These are phyloP conservation scores for Drosophila hydei DNA, from an alignment of 1,140 invertebrate species.

Conservation along the genomic window DNA sequence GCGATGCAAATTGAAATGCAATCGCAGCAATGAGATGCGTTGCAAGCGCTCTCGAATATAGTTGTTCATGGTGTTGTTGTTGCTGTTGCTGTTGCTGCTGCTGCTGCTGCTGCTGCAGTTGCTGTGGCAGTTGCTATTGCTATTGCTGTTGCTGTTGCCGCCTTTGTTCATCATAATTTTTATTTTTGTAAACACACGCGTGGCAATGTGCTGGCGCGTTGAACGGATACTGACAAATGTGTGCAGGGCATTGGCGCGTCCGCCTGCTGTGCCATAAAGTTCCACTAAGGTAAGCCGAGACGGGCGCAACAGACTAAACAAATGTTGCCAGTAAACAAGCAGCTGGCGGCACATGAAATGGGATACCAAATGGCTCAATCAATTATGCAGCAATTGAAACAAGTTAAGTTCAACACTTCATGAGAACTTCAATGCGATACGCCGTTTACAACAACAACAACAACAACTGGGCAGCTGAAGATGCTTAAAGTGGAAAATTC, in stretches of 20 bases:
- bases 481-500: background rate
- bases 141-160: background rate
- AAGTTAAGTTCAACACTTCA: background rate
- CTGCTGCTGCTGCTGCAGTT: background rate
- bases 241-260: slow-evolving; percentile 2
- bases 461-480: too few relatives aligned
- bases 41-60: slow-evolving; percentile 12
- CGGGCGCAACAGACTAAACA: slow-evolving; percentile 20
- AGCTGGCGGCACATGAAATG: slow-evolving; percentile 7
- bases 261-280: background rate
- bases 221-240: background rate
- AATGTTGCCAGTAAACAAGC: slow-evolving; percentile 4
- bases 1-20: slow-evolving; percentile 61
- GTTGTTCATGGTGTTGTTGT: background rate
- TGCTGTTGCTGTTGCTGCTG: background rate
- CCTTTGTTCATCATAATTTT: slow-evolving; percentile 6
- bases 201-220: slow-evolving; percentile 4
- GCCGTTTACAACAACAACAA: too few relatives aligned
- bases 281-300: background rate
- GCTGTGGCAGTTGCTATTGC: background rate
- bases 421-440: too few relatives aligned
- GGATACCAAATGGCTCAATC: background rate
- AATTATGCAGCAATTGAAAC: slow-evolving; percentile 4
- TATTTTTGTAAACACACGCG: slow-evolving; percentile 11
- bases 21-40: slow-evolving; percentile 56